Evolutionary conservation across 2,888 invertebrate genomes (phyloP), one percentile per base, ranked within the genome.

Genomic region (Ashinkailepas kermadecensis): DNA sequence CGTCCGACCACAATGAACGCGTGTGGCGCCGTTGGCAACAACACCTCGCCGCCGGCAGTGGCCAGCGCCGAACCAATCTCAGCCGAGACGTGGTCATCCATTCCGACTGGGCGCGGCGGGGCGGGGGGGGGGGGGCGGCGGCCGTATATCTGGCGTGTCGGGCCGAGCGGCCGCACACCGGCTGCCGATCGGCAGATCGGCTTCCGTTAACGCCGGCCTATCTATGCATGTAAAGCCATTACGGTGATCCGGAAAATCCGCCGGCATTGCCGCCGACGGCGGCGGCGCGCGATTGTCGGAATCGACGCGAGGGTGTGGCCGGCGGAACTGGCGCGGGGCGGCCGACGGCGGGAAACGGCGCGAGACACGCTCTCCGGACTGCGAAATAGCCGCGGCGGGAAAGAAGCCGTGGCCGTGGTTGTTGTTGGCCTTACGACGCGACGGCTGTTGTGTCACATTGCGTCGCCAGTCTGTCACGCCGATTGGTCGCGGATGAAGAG

Each of bases 171-270:
- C 23, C 2, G 67, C 54, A 23, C 65, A 67, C 3, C 11, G 65
- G 23, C 23, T 3, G 39, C 39, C 39, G n/a, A n/a, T n/a, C n/a
- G n/a, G n/a, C 11, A 23, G 65, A 23, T 67, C 70, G 15, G 39
- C 23, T 3, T 2, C 15, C 15, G 39, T 15, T 56, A 23, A 56
- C 18, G 9, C 3, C 9, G 56, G 56, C 56, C 54, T 74, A 74
- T 74, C 74, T 54, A 56, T 56, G 56, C 56, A 56, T 74, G 74
- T 74, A 21, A 54, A 39, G 74, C 74, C 74, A 21, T 74, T 74
- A 54, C 74, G 10, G 18, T 74, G 74, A 74, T 18, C 74, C 74
- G 21, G 9, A 9, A 21, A 74, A 74, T 56, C 56, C 54, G 56
- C 3, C 56, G 21, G 10, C 11, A 74, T 74, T 18, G 74, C 6